Base-by-base conservation (phyloP, 2,888 invertebrate genomes). In the Acanthacorydalis orientalis region DNA sequence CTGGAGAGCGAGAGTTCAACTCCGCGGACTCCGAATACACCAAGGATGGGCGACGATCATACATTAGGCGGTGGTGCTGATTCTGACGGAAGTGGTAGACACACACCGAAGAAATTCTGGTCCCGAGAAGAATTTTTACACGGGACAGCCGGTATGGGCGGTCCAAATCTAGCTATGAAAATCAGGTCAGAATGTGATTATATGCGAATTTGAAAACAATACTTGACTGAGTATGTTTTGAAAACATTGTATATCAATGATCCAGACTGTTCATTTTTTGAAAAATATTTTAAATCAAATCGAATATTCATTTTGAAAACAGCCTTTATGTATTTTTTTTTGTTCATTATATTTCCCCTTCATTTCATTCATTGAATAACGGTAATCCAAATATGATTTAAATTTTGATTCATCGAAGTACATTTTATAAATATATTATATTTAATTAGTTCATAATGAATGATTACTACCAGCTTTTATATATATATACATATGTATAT, bases 61-160 rank as follows among this genome's bases (percentile, higher is more conserved):
- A 47, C 54, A 53, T 9, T 48, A 53, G 15, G 54, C 56, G 38
- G 52, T 53, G 41, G 49, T 49, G 35, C 41, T 52, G 55, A 55
- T 41, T 50, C 48, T 14, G 54, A 55, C 42, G 54, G 51, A 7
- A 50, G 51, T 10, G 50, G 54, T 12, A 59, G 57, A 31, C 57
- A 59, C 7, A 57, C 60, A 40, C 65, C 67, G 49, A 67, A 74
- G 50, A 73, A 74, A 57, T 74, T 80, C 47, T 83, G 81, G 74
- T 80, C 81, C 1, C 69, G 86, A 14, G 84, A 85, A 59, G 78
- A 83, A 60, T 83, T 78, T 64, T 69, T 84, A 43, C 83, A 83
- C 61, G 78, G 78, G 53, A 75, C 76, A 34, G 78, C 81, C 9
- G 81, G 79, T 34, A 81, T 77, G 43, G 80, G 79, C 40, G 79